Conservation (phyloP, 2,888 invertebrate species). For the Ptychoptera albimana region DNA sequence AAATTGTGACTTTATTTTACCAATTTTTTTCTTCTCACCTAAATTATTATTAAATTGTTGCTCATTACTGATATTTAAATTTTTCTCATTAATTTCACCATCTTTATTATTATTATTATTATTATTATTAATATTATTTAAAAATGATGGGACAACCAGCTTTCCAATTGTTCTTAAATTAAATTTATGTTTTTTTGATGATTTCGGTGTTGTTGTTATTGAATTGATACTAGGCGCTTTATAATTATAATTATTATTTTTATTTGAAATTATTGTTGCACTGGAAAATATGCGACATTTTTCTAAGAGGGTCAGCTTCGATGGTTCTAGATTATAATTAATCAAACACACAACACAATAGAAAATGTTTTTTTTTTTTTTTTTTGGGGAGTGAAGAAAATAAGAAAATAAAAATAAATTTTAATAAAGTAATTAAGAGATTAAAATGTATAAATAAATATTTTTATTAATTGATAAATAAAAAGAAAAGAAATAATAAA, state of each 20-base stretch:
- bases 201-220: conserved; percentile 2
- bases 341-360: neutral
- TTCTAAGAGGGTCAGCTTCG: too few relatives aligned
- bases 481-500: too few relatives aligned
- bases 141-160: conserved; percentile 22
- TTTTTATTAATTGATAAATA: too few relatives aligned
- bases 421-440: too few relatives aligned
- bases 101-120: conserved; percentile 11
- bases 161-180: conserved; percentile 24
- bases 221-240: conserved; percentile 1
- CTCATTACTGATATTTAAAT: neutral
- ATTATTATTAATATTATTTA: conserved; percentile 18
- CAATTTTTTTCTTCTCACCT: conserved; percentile 18
- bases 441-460: too few relatives aligned
- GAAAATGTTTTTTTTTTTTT: too few relatives aligned
- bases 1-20: conserved; percentile 27
- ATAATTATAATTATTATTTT: too few relatives aligned
- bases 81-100: conserved; percentile 2
- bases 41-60: conserved; percentile 1
- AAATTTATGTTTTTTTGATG: conserved; percentile 15
- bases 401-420: too few relatives aligned
- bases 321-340: neutral
- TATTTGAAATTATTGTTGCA: too few relatives aligned
- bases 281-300: too few relatives aligned
- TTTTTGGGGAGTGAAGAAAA: too few relatives aligned